These are phyloP conservation scores for Xanthorhoe spadicearia DNA, from an alignment of 2,888 invertebrate genomes.

Conservation along the genomic window DNA sequence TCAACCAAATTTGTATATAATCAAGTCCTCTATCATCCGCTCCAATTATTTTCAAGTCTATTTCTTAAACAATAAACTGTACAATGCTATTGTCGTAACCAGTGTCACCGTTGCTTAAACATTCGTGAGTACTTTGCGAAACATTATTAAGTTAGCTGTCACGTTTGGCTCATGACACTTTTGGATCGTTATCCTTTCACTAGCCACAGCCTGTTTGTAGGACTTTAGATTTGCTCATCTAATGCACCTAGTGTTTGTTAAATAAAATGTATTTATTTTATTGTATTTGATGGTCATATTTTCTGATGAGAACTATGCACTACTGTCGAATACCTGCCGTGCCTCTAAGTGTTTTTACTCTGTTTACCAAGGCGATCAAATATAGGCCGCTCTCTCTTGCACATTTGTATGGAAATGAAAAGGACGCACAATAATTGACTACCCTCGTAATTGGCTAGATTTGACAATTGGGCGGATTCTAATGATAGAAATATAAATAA, in stretches of 20 bases:
- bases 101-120: slow-evolving; percentile 69
- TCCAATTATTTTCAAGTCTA: slow-evolving; percentile 28
- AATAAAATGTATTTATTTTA: not conserved
- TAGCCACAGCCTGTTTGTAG: slow-evolving; percentile 43
- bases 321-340: too few species aligned
- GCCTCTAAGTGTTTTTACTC: too few species aligned
- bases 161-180: slow-evolving; percentile 73
- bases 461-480: too few species aligned
- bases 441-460: too few species aligned
- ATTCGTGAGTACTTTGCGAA: slow-evolving; percentile 74
- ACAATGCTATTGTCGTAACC: slow-evolving; percentile 57
- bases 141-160: slow-evolving; percentile 62
- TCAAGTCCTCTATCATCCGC: slow-evolving; percentile 24
- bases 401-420: too few species aligned
- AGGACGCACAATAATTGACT: too few species aligned
- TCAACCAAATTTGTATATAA: slow-evolving; percentile 21
- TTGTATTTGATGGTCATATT: not conserved
- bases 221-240: slow-evolving; percentile 2
- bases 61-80: slow-evolving; percentile 41
- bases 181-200: slow-evolving; percentile 74
- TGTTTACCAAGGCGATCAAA: too few species aligned
- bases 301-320: too few species aligned
- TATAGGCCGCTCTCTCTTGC: too few species aligned
- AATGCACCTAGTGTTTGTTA: not conserved
- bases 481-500: too few species aligned